Percentiles rank a stretch among this genome's conserved stretches.
Conservation (phyloP, 1,140 invertebrate species). For the Pseudachorutes palmiensis region DNA sequence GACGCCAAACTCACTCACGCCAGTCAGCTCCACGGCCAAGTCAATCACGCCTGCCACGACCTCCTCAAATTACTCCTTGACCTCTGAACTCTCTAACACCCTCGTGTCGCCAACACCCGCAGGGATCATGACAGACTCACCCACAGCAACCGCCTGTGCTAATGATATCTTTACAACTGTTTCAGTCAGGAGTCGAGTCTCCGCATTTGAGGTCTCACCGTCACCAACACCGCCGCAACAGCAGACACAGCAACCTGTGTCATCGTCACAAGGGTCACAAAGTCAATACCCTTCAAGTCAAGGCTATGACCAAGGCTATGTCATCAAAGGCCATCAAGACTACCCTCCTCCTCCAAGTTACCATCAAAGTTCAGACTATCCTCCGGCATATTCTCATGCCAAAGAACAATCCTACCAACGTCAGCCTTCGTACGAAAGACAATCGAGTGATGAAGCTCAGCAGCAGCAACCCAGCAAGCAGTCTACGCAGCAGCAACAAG, state of each 20-base stretch:
- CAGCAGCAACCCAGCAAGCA: no score
- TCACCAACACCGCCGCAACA: not conserved
- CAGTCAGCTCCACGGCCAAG: conserved; percentile 35
- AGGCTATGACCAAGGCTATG: not conserved
- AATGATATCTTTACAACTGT: conserved; percentile 34
- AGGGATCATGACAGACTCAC: not conserved
- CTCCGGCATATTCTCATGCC: no score
- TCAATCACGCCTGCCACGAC: conserved; percentile 37
- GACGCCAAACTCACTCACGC: conserved; percentile 35
- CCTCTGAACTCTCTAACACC: conserved; percentile 35
- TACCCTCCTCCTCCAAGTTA: no score
- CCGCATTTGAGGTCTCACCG: conserved; percentile 30
- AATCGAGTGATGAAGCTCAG: no score
- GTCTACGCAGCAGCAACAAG: conserved; percentile 12
- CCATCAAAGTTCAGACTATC: no score
- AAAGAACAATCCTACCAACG: no score
- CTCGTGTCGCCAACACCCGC: conserved; percentile 31
- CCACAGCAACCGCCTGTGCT: conserved; percentile 11
- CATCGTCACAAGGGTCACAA: not conserved
- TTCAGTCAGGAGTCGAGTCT: conserved; percentile 30
- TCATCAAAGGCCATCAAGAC: no score
- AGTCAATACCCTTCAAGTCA: not conserved
- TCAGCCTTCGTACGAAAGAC: no score
- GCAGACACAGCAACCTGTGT: conserved; percentile 4
- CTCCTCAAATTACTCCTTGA: conserved; percentile 35